Base-by-base conservation (phyloP, 2,888 invertebrate species). In the Microchrysa polita region DNA sequence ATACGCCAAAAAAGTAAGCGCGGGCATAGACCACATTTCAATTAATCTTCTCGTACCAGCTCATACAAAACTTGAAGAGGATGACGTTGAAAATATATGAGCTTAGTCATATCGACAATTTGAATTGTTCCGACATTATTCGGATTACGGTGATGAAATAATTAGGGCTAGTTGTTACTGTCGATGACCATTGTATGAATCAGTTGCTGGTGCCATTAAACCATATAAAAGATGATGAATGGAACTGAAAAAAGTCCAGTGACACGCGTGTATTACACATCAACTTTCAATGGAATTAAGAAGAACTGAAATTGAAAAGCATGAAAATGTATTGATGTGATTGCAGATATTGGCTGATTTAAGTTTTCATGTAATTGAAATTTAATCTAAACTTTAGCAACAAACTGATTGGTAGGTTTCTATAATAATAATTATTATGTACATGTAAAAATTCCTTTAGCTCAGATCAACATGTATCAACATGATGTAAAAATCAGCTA, bases 201-300 rank as follows among this genome's bases (percentile, higher is more conserved):
- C 10, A 48, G 65, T 65, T 48, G 65, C 65, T 40, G 42, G 12
- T 65, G 48, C 20, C 42, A 48, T 65, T 48, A 69, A 55, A 40
- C 27, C 16, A 69, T 69, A 34, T 34, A 69, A 69, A 69, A 69
- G 69, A 55, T 57, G 27, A 40, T 20, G 12, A 34, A 67, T 48
- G 44, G 48, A 65, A 18, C 22, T n/a, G n/a, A 48, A n/a, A 55
- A 69, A 55, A 40, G 69, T 23, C 55, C 55, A 69, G 55, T 69
- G 69, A 69, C 69, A 69, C 69, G 69, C 69, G 57, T 69, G 69
- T 69, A 69, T 69, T 57, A 55, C 55, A 69, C 57, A 55, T 69
- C 57, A 69, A 23, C 48, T 65, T 65, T 65, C 65, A 65, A 65
- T 65, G 44, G 44, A 65, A 65, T 12, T 44, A 16, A 18, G 20